Percentiles rank a stretch among this genome's conserved stretches.
Evolutionary conservation across 1,140 invertebrate species (phyloP).

Genomic region (Gonatopus flavifemur): DNA sequence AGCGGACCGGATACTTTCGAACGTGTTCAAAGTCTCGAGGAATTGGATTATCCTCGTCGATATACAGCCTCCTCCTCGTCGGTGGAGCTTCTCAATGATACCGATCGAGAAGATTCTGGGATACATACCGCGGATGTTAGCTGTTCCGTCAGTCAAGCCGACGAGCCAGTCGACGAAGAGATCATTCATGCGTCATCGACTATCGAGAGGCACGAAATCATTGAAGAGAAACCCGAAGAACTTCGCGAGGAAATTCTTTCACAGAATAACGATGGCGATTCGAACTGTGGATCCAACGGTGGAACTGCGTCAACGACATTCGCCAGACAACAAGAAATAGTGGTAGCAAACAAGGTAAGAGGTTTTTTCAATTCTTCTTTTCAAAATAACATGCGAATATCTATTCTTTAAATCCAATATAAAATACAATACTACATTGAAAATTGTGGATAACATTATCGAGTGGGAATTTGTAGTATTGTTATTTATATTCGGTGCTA

Average conservation of each 20-base stretch:
- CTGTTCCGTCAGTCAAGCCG: slow-evolving; percentile 72
- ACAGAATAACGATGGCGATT: background rate
- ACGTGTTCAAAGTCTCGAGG: slow-evolving; percentile 67
- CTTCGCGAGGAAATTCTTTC: slow-evolving; percentile 10
- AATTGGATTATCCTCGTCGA: slow-evolving; percentile 61
- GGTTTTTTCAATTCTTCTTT: background rate
- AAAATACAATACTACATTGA: too few species aligned
- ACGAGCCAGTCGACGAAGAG: slow-evolving; percentile 63
- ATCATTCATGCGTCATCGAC: slow-evolving; percentile 33
- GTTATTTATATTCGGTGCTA: slow-evolving; percentile 9
- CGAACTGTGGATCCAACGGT: background rate
- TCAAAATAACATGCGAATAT: too few species aligned
- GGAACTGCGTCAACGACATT: slow-evolving; percentile 17
- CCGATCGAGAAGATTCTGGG: slow-evolving; percentile 78
- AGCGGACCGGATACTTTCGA: slow-evolving; percentile 62
- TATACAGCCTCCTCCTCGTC: slow-evolving; percentile 61
- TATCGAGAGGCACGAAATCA: slow-evolving; percentile 32
- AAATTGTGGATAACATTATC: too few species aligned
- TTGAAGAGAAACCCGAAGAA: slow-evolving; percentile 34
- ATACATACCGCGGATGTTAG: slow-evolving; percentile 80
- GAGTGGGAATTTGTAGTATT: too few species aligned
- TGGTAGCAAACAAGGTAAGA: slow-evolving; percentile 47
- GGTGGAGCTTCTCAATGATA: slow-evolving; percentile 61
- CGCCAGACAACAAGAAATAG: slow-evolving; percentile 33
- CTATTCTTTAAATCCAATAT: too few species aligned